Base-by-base conservation (phyloP, 37 sponge, comb jelly and placozoan species). In the Geodia barretti region DNA sequence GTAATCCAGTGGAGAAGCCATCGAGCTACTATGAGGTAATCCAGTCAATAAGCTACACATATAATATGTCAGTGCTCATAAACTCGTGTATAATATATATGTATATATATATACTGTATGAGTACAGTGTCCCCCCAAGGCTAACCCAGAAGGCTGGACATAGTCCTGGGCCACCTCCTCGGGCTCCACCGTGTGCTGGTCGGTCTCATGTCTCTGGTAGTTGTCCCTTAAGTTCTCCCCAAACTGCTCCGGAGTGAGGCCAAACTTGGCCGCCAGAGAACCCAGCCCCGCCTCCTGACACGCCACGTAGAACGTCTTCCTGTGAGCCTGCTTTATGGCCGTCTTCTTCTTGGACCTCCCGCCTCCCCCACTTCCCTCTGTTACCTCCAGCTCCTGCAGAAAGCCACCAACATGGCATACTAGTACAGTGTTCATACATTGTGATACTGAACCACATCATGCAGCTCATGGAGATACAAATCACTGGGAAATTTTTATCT, bases 201-300 rank as follows among this genome's bases (percentile, higher is more conserved):
- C 92, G 1, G 94, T 89, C 74, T 95, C 92, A 64, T 98, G 96
- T n/a, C 94, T 70, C 88, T 98, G 94, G 73, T 98, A 98, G 37
- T 84, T 82, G 66, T 98, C 96, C 1, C 94, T 71, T 47, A 98
- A 70, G 78, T 98, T 98, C 84, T 95, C 95, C 23, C 96, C 98
- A 86, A 95, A 95, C 88, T 96, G 93, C 58, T 91, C 95, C 0
- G 99, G 79, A 0, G 93, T 94, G 29, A 98, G 83, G 2, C 99
- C 99, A 92, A 96, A 98, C 83, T 91, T 86, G 34, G 88, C 89
- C 1, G 93, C 96, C 14, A 98, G 89, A 26, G 84, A 82, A 21
- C 87, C 85, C 31, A 98, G 79, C 0, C 94, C 92, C 68, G 83
- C 89, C 81, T 98, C 95, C 68, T 92, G 83, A 78, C 99, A 98